Evolutionary conservation across 2,888 invertebrate species (phyloP).

Genomic region (Apamea monoglypha): DNA sequence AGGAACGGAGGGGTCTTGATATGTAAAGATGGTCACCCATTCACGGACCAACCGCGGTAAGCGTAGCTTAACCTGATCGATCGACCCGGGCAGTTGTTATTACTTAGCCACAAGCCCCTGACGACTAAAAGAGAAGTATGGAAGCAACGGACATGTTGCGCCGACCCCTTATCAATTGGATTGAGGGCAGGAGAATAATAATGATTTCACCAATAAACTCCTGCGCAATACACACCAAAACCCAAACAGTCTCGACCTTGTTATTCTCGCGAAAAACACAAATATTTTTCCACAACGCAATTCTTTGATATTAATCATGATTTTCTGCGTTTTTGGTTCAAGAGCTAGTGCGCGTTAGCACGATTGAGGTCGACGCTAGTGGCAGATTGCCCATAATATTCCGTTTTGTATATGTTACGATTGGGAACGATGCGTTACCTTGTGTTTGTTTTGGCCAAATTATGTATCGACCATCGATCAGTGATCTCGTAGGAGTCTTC

Average conservation of each 20-base stretch:
- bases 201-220: constrained; percentile 6
- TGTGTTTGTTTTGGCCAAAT: constrained; percentile 35
- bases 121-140: too few relatives aligned
- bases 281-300: constrained; percentile 38
- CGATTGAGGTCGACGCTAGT: constrained; percentile 44
- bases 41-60: too few relatives aligned
- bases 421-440: constrained; percentile 20
- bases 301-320: constrained; percentile 15
- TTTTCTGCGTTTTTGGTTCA: constrained; percentile 46
- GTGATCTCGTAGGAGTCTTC: too few relatives aligned
- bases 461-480: background rate
- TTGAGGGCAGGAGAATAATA: background rate
- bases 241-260: constrained; percentile 26
- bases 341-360: background rate
- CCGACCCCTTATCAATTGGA: too few relatives aligned
- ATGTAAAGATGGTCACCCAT: too few relatives aligned
- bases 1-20: too few relatives aligned
- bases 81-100: too few relatives aligned
- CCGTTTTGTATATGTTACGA: constrained; percentile 29
- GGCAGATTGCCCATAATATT: constrained; percentile 53
- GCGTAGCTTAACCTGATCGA: too few relatives aligned
- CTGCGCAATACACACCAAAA: constrained; percentile 14
- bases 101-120: too few relatives aligned
- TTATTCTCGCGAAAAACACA: constrained; percentile 21
- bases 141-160: too few relatives aligned